These are phyloP conservation scores for Phortica variegata DNA, from an alignment of 1,140 invertebrate genomes.

Conservation along the genomic window DNA sequence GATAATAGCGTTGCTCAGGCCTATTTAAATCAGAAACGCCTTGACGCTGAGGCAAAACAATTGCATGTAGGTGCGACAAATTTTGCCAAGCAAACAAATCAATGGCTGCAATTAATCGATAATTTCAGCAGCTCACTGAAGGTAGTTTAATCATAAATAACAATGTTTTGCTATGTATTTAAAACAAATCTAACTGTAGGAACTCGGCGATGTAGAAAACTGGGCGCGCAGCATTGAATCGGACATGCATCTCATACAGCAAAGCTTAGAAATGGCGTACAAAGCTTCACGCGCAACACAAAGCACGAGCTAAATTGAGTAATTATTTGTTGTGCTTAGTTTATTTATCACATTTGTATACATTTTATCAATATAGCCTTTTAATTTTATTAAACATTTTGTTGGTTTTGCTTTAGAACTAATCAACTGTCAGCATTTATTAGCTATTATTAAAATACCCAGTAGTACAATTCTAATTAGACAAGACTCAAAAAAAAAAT, in stretches of 20 bases:
- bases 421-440: too few species aligned
- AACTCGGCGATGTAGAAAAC: conserved; percentile 98
- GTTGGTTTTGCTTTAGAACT: too few species aligned
- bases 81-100: conserved; percentile 94
- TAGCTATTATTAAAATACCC: too few species aligned
- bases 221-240: conserved; percentile 97
- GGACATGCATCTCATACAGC: conserved; percentile 91
- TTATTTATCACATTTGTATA: too few species aligned
- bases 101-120: conserved; percentile 93
- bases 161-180: not conserved
- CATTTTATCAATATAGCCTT: too few species aligned
- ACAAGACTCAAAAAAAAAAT: too few species aligned
- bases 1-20: conserved; percentile 85
- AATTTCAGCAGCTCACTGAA: conserved; percentile 94
- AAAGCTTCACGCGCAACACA: conserved; percentile 68
- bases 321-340: too few species aligned
- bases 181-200: too few species aligned
- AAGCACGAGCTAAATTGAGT: too few species aligned
- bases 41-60: conserved; percentile 96
- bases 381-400: too few species aligned
- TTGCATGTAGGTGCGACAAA: conserved; percentile 91
- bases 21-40: conserved; percentile 95
- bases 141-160: too few species aligned
- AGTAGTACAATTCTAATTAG: too few species aligned
- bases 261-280: conserved; percentile 92